Evolutionary conservation across 1,140 invertebrate genomes (phyloP), one percentile per base, ranked within the genome.

Genomic region (Aphis gossypii): DNA sequence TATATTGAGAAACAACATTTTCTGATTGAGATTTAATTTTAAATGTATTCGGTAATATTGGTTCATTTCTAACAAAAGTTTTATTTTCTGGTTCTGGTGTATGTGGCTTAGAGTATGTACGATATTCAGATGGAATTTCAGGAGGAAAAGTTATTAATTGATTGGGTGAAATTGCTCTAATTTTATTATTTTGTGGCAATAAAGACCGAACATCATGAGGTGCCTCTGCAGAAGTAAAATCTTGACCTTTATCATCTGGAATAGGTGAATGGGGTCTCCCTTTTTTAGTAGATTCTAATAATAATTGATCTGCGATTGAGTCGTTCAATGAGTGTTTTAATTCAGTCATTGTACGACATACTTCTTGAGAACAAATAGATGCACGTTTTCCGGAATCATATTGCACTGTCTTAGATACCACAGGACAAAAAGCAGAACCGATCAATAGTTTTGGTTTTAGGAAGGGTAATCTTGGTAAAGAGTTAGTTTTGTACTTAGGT

Each of bases 181-280:
- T 2, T 44, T 90, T 68, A 60, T 90, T 44, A 41, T 25, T 41
- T 44, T 41, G 54, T 60, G 54, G 54, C 38, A 60, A 44, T 93
- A 41, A 94, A 5, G n/a, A 30, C 44, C 3, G 46, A 6, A 41
- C 7, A 1, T 38, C 68, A 20, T 68, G 38, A 1, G 89, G 89
- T 38, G 18, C 23, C 9, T 84, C 91, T 2, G 91, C 82, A 41
- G 92, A 86, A 14, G 46, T 84, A 21, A 93, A 68, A 60, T 88
- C 90, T 21, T 48, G 60, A 38, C 91, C 91, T 68, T 76, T 87
- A 23, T 84, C 60, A 25, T 86, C 46, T 25, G 90, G 46, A 8
- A 94, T 94, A 0, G 95, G 95, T 2, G 95, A 95, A 92, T 95
- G 94, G 5, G 95, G 94, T 92, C 95, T 94, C 0, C 94, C 94